phyloP scores from a whole-genome alignment of 2,888 invertebrate genomes.

The Augochlorella aurata region DNA sequence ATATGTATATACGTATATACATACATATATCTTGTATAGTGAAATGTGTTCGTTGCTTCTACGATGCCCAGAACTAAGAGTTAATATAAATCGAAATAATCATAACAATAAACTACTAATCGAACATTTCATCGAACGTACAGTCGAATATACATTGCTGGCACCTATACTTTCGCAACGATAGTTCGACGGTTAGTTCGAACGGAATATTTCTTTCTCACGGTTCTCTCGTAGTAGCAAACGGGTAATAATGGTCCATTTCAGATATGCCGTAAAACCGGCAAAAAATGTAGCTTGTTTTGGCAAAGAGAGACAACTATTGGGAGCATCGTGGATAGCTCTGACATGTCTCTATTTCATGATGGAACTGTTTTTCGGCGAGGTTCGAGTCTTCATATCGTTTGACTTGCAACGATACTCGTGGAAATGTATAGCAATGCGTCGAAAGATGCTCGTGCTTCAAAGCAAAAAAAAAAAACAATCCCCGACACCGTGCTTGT shows the following conservation, averaged over 20 bases:
- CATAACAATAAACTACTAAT: slow-evolving; percentile 28
- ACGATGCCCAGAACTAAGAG: slow-evolving; percentile 26
- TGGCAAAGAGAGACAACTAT: slow-evolving; percentile 16
- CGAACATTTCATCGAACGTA: slow-evolving; percentile 30
- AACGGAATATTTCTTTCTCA: slow-evolving; percentile 1
- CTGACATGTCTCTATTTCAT: not conserved
- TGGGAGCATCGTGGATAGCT: slow-evolving; percentile 5
- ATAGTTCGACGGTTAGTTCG: slow-evolving; percentile 17
- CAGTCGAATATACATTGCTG: slow-evolving; percentile 17
- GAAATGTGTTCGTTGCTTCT: not conserved
- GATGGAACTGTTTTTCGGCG: not conserved
- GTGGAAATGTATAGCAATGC: not conserved
- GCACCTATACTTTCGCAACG: slow-evolving; percentile 17
- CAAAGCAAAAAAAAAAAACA: too few relatives aligned
- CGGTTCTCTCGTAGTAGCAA: not conserved
- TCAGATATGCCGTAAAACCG: slow-evolving; percentile 22
- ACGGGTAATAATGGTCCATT: slow-evolving; percentile 36
- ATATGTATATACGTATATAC: not conserved
- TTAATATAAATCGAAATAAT: slow-evolving; percentile 18
- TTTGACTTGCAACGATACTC: not conserved
- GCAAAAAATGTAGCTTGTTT: slow-evolving; percentile 12
- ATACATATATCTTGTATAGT: not conserved
- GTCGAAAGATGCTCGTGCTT: not conserved
- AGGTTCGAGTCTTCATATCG: not conserved
- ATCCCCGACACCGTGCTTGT: not conserved